Evolutionary conservation across 2,797 vertebrate genomes (phyloP).

Genomic region (Poliocrania exsul): DNA sequence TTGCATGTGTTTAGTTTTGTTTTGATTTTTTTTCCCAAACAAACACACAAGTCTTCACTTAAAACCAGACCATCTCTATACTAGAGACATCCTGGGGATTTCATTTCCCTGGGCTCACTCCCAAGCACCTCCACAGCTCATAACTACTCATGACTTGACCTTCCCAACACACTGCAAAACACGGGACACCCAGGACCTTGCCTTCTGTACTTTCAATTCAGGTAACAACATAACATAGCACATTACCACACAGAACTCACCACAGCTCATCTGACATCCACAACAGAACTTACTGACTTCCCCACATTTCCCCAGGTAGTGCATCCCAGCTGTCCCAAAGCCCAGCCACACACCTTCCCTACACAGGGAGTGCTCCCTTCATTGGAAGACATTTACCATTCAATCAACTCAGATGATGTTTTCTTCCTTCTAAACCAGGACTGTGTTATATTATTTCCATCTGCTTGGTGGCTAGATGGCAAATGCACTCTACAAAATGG

Average conservation of each 20-base stretch:
- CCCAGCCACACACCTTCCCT: not conserved
- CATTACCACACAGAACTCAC: not conserved
- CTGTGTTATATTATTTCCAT: not conserved
- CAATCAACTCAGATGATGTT: not conserved
- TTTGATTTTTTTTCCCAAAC: not conserved
- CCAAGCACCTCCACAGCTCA: not conserved
- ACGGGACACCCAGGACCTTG: not conserved
- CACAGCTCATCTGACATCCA: rapidly evolving
- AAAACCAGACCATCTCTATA: not conserved
- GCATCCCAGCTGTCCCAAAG: not conserved
- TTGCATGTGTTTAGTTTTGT: not conserved
- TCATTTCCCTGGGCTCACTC: not conserved
- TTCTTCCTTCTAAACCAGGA: not conserved
- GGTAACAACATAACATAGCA: not conserved
- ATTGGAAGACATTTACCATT: not conserved
- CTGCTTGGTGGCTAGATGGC: not conserved
- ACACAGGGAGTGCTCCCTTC: rapidly evolving
- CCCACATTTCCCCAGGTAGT: not conserved
- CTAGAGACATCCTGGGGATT: not conserved
- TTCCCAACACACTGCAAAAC: not conserved
- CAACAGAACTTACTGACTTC: not conserved
- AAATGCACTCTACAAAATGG: not conserved
- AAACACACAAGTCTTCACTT: not conserved
- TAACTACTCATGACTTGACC: not conserved
- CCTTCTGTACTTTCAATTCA: not conserved